Evolutionary conservation across 2,888 invertebrate species (phyloP), one percentile per base, ranked within the genome.

Genomic region (Saturnia pavonia): DNA sequence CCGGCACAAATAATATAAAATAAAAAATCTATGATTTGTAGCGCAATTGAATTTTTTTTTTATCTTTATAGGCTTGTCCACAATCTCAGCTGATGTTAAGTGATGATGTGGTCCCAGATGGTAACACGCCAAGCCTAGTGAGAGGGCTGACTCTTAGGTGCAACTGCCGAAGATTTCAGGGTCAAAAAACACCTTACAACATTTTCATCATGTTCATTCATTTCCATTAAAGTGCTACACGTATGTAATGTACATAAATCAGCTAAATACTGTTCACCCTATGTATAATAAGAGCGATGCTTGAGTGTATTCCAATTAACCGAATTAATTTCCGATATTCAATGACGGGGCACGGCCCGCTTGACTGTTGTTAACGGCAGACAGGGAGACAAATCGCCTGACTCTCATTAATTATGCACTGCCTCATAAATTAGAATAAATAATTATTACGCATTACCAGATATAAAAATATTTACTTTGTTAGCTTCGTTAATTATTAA

Each of bases 241-340:
- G 22, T 11, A 54, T 54, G 11, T 54, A 25, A 60, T 1, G 12
- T 16, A 14, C 27, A 54, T 54, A 54, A 54, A 54, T 22, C 8
- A 54, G 54, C 4, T 22, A n/a, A 25, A 12, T 34, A 27, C 34
- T 51, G 12, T 42, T 40, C 48, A 40, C 22, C 65, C 19, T 25
- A 3, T 48, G n/a, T 40, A 66, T 51, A 65, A 51, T 40, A 54
- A 14, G 11, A 27, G 14, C 42, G 1, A 40, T 27, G n/a, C 70
- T 69, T 71, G 76, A 73, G 77, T 78, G 76, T 76, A 76, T 77
- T 73, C 78, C 82, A 85, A 86, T 85, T 82, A 85, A 74, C 74
- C 65, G 80, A 81, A 86, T 85, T 82, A 83, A 86, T 84, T 82
- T 79, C 77, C 83, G 74, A 82, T 84, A 81, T 76, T 82, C 77